Percentiles rank a stretch among this genome's conserved stretches.
Conservation (phyloP, 2,113 vertebrate species). For the Orientallactaga bullata region DNA sequence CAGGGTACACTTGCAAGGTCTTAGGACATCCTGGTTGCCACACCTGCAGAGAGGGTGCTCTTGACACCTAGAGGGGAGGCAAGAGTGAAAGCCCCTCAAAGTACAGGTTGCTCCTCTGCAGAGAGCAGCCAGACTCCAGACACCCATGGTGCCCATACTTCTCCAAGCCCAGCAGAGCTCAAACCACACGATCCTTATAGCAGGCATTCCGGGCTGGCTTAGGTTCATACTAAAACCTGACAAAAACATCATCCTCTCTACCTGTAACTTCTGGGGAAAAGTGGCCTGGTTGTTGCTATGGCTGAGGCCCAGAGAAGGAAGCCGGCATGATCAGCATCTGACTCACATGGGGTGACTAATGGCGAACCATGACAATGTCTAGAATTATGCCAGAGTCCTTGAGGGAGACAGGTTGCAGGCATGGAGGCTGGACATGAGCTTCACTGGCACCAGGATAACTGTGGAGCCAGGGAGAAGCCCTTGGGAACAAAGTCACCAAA, state of each 20-base stretch:
- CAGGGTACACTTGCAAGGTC: not conserved
- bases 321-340: not conserved
- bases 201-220: not conserved
- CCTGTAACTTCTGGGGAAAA: not conserved
- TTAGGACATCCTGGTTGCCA: not conserved
- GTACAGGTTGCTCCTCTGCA: accelerated
- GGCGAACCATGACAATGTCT: not conserved
- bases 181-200: not conserved
- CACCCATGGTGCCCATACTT: accelerated
- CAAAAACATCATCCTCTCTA: not conserved
- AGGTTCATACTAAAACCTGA: not conserved
- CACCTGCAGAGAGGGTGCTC: not conserved
- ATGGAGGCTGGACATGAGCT: not conserved
- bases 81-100: not conserved
- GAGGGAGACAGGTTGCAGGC: not conserved
- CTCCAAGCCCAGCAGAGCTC: not conserved
- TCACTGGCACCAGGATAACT: not conserved
- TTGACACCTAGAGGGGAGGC: not conserved
- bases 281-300: not conserved
- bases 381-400: not conserved
- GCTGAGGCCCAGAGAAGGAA: not conserved
- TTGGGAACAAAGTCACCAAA: not conserved
- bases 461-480: not conserved
- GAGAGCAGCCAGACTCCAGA: accelerated
- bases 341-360: slow-evolving; percentile 64